Evolutionary conservation across 2,888 invertebrate genomes (phyloP).

Genomic region (Eupithecia centaureata): DNA sequence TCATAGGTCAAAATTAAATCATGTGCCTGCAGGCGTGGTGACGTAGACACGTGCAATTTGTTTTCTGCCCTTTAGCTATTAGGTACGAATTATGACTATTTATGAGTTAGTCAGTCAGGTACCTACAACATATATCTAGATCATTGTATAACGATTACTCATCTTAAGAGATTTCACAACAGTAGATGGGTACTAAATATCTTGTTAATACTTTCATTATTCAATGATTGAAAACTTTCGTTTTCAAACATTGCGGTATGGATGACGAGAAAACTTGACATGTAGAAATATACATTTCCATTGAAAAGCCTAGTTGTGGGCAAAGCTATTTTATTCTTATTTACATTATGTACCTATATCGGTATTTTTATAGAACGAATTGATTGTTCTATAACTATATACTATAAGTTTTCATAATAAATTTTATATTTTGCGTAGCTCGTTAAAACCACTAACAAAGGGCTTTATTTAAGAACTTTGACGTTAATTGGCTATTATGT

Average conservation of each 20-base stretch:
- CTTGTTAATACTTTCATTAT: too few species aligned
- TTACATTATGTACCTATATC: too few species aligned
- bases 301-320: too few species aligned
- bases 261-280: too few species aligned
- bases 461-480: conserved; percentile 7
- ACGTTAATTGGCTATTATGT: conserved; percentile 26
- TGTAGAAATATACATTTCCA: too few species aligned
- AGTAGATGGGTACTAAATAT: too few species aligned
- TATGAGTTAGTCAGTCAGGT: conserved; percentile 7
- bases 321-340: too few species aligned
- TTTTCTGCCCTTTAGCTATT: conserved; percentile 22
- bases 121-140: conserved; percentile 8
- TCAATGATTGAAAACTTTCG: too few species aligned
- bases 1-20: conserved; percentile 51
- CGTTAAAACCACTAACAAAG: conserved; percentile 11
- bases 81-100: conserved; percentile 14
- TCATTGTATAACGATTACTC: not conserved
- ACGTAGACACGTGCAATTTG: conserved; percentile 24
- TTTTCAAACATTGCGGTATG: too few species aligned
- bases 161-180: not conserved
- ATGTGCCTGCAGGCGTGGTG: conserved; percentile 39
- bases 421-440: not conserved
- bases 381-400: too few species aligned
- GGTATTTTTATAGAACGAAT: too few species aligned
- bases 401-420: too few species aligned